phyloP scores from a whole-genome alignment of 2,888 invertebrate genomes.

The Andrena chrysosceles region DNA sequence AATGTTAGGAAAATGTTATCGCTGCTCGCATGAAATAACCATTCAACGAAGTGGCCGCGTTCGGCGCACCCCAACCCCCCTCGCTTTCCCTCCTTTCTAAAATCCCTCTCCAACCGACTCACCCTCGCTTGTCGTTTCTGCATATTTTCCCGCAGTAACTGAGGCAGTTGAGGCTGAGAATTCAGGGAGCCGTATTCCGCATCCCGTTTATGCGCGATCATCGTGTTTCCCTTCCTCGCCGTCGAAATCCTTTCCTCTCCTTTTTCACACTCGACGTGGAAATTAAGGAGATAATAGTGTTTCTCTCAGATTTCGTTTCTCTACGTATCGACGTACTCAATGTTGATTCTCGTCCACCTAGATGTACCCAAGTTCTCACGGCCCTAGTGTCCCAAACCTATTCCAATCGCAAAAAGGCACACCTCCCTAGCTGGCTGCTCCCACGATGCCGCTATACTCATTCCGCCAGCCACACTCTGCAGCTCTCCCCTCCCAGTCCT shows the following conservation, averaged over 20 bases:
- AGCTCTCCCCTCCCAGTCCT: slow-evolving; percentile 26
- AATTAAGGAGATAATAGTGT: neutral
- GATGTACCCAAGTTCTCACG: too few relatives aligned
- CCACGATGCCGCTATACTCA: neutral
- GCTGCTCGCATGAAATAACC: slow-evolving; percentile 71
- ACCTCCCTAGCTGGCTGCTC: neutral
- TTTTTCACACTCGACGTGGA: neutral
- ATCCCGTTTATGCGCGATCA: slow-evolving; percentile 15
- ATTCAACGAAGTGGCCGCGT: slow-evolving; percentile 56
- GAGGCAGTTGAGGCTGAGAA: slow-evolving; percentile 38
- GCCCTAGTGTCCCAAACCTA: too few relatives aligned
- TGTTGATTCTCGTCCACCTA: neutral
- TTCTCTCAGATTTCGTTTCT: neutral
- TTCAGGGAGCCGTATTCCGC: slow-evolving; percentile 29
- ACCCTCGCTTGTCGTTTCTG: slow-evolving; percentile 38
- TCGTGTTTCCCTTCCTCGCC: slow-evolving; percentile 9
- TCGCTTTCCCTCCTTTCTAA: neutral
- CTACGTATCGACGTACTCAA: neutral
- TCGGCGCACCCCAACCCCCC: slow-evolving; percentile 50
- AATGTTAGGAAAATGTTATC: slow-evolving; percentile 74
- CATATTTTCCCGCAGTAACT: slow-evolving; percentile 48
- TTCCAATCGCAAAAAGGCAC: too few relatives aligned
- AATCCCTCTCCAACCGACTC: slow-evolving; percentile 6
- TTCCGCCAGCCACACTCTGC: too few relatives aligned
- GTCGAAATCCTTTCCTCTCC: slow-evolving; percentile 5